These are phyloP conservation scores for Pachyuromys duprasi DNA, from an alignment of 2,797 vertebrate genomes.

Conservation along the genomic window DNA sequence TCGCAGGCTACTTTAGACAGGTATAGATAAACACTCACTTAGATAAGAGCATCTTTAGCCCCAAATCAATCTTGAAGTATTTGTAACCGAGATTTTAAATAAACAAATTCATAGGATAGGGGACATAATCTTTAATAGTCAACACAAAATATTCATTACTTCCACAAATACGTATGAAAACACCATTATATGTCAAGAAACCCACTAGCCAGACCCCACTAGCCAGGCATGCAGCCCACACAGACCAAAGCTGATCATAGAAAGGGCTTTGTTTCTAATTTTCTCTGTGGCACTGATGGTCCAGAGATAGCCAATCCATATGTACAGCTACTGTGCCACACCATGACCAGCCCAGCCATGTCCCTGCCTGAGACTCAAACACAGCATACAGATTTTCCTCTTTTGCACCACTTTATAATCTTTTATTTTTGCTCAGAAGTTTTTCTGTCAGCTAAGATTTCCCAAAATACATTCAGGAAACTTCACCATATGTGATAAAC, in stretches of 20 bases:
- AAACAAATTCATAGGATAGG: not conserved
- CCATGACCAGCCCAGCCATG: not conserved
- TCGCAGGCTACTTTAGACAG: not conserved
- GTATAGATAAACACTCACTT: not conserved
- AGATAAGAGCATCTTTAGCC: not conserved
- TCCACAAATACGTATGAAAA: not conserved
- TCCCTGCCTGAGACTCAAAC: not conserved
- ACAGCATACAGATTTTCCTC: not conserved
- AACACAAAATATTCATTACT: not conserved
- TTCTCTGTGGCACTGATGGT: not conserved
- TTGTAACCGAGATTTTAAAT: not conserved
- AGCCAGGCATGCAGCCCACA: rapidly evolving
- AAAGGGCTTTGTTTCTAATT: not conserved
- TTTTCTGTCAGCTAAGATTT: not conserved
- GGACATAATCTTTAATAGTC: not conserved
- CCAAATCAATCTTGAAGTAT: not conserved
- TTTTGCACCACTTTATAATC: not conserved
- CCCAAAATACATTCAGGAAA: slow-evolving; percentile 14
- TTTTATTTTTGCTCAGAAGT: not conserved
- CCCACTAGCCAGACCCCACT: no score
- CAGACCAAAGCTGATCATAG: not conserved
- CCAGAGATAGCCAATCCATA: not conserved
- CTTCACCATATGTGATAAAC: not conserved
- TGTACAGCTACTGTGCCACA: not conserved
- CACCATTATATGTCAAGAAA: not conserved